Base-by-base conservation (phyloP, 2,888 invertebrate genomes). In the Celastrina argiolus region DNA sequence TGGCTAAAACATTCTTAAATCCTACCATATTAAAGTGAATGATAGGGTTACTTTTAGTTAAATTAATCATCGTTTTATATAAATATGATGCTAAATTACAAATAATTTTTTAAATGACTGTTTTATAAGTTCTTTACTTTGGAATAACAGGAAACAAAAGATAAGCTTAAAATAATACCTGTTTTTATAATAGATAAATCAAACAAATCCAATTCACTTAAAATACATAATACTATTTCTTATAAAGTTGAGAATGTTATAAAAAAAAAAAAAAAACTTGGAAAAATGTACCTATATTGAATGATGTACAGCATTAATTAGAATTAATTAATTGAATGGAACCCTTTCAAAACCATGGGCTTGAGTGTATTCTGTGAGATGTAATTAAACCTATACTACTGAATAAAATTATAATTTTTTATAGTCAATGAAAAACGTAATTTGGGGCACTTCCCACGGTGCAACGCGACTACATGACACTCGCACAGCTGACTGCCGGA, bases 401-500 rank as follows among this genome's bases (percentile, higher is more conserved):
- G 18, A 51, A 12, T 69, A 73, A 69, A 71, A 66, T 68, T 69
- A 72, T 77, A 77, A 75, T 76, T 79, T 71, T 74, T 14, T 74
- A 76, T 75, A 78, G 76, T 78, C 71, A 81, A 82, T 81, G 74
- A 75, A 82, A 81, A 77, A 77, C 80, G 72, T 78, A 80, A 87
- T 86, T 84, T 82, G 85, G 87, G 86, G 74, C 85, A 85, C 81
- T 88, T 88, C 89, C 85, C 85, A 88, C 85, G 81, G 76, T 79
- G 75, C 79, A 73, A 71, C 70, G 80, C 81, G 79, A 81, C 81
- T 78, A 81, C 83, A 83, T 86, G 86, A 82, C 85, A 85, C 82
- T 83, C 77, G 84, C 88, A 89, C 90, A 91, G 90, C 90, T 90
- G 90, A 91, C 90, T 89, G 86, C 77, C 84, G 81, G 81, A 81